A percentile compares a stretch with the other conserved stretches of the same genome.
Conservation (phyloP, 2,113 vertebrate genomes). For the Notechis scutatus region DNA sequence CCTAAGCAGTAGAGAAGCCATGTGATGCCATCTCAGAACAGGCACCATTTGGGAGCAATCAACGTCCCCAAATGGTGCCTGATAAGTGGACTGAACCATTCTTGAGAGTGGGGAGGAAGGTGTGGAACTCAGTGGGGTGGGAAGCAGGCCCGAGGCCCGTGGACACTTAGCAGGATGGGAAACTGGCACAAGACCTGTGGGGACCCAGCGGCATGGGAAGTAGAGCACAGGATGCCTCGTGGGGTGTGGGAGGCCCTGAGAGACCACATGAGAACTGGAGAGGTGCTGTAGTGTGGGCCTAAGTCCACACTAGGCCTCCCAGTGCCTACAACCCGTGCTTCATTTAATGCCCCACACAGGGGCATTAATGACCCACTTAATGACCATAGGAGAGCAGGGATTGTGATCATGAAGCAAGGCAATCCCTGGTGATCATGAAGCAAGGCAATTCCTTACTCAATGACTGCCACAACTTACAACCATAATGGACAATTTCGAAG, state of each 20-base stretch:
- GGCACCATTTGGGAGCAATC: not conserved
- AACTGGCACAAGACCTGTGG: not conserved
- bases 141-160: not conserved
- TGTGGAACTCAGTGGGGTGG: not conserved
- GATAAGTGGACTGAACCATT: not conserved
- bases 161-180: not conserved
- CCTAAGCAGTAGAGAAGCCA: not conserved
- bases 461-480: not conserved
- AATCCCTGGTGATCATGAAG: not conserved
- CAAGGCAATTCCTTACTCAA: not conserved
- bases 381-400: not conserved
- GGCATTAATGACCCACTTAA: not conserved
- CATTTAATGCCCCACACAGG: not conserved
- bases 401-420: not conserved
- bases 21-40: not conserved
- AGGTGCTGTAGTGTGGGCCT: not conserved
- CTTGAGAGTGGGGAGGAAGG: not conserved
- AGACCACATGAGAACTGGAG: not conserved
- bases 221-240: not conserved
- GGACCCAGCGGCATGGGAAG: not conserved
- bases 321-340: not conserved
- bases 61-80: not conserved
- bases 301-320: not conserved
- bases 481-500: not conserved
- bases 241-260: not conserved